phyloP scores from a whole-genome alignment of 1,140 invertebrate species.

The Rhysida immarginata region DNA sequence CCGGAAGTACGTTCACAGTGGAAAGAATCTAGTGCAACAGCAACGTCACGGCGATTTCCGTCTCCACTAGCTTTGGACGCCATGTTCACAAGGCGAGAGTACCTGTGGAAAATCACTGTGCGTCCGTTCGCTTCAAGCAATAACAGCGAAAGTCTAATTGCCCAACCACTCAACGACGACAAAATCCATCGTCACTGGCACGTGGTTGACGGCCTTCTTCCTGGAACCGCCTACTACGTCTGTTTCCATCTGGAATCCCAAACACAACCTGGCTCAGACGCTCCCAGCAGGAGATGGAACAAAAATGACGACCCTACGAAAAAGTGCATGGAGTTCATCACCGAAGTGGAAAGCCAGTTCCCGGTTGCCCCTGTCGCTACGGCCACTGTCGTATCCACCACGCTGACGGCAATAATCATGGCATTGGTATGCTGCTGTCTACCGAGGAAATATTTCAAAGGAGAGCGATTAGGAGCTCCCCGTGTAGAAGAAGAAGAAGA shows the following conservation, averaged over 20 bases:
- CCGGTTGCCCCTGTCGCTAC: constrained; percentile 11
- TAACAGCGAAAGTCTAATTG: not conserved
- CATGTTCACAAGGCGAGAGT: not conserved
- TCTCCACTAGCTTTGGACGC: not conserved
- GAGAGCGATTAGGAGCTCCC: not conserved
- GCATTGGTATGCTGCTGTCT: constrained; percentile 12
- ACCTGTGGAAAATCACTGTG: not conserved
- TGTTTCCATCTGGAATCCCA: not conserved
- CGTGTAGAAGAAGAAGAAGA: not conserved
- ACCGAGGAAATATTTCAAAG: constrained; percentile 6
- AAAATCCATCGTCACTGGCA: not conserved
- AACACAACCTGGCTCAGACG: too few relatives aligned
- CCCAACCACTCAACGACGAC: not conserved
- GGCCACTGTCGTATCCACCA: constrained; percentile 10
- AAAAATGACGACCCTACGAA: not conserved
- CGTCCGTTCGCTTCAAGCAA: not conserved
- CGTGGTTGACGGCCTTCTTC: not conserved
- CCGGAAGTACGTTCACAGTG: not conserved
- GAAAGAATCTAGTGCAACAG: not conserved
- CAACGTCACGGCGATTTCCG: not conserved
- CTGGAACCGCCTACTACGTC: not conserved
- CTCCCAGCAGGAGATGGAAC: too few relatives aligned
- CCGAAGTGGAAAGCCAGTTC: constrained; percentile 1
- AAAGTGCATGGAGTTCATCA: constrained; percentile 11
- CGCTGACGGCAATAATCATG: constrained; percentile 9